phyloP scores from a whole-genome alignment of 1,140 invertebrate species.

The Berghia stephanieae region DNA sequence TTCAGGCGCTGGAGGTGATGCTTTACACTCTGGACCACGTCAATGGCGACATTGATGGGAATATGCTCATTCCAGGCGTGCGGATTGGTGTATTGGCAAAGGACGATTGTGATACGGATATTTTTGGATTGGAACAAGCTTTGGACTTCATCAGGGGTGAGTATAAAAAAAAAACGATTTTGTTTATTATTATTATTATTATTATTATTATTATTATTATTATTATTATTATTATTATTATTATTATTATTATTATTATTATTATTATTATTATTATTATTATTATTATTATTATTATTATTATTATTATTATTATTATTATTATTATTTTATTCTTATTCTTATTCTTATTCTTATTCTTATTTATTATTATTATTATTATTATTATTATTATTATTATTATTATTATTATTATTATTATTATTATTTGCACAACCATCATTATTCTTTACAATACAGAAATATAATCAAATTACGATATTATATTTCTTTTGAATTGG shows the following conservation, averaged over 20 bases:
- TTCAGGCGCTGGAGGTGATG: conserved; percentile 90
- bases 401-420: too few relatives aligned
- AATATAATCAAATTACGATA: too few relatives aligned
- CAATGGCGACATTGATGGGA: conserved; percentile 69
- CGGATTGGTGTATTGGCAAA: conserved; percentile 87
- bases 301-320: conserved; percentile 4
- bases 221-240: neutral
- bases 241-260: conserved; percentile 6
- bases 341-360: too few relatives aligned
- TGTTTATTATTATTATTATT: too few relatives aligned
- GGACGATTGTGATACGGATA: conserved; percentile 96
- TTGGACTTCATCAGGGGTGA: conserved; percentile 97
- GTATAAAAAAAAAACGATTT: too few relatives aligned
- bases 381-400: neutral
- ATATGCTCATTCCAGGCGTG: conserved; percentile 73
- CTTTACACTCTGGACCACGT: conserved; percentile 88
- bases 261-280: neutral
- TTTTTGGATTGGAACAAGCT: conserved; percentile 94
- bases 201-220: neutral
- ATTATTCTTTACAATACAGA: too few relatives aligned
- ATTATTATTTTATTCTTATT: too few relatives aligned
- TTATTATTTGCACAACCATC: too few relatives aligned
- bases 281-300: conserved; percentile 4
- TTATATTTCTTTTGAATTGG: too few relatives aligned
- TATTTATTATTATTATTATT: too few relatives aligned